Evolutionary conservation across 2,797 vertebrate genomes (phyloP).

Genomic region (Chelon auratus): DNA sequence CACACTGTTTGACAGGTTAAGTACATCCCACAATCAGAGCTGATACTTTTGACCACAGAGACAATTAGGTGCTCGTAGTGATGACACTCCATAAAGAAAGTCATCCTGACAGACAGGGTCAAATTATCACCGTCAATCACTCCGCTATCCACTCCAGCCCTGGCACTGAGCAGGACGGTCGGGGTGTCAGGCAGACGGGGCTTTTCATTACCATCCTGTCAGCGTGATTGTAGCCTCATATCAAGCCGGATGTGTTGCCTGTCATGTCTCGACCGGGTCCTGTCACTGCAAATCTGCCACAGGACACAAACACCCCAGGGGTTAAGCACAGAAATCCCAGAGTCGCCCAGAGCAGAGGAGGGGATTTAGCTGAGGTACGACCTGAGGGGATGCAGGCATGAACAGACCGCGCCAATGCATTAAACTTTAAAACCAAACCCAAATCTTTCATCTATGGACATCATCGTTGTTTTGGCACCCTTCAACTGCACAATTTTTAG

Average conservation of each 20-base stretch:
- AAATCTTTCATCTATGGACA: too few species aligned
- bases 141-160: conserved; percentile 26
- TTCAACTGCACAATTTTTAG: not conserved
- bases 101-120: conserved; percentile 52
- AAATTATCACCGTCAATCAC: conserved; percentile 71
- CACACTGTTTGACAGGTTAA: conserved; percentile 16
- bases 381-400: conserved; percentile 11
- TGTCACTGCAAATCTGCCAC: conserved; percentile 69
- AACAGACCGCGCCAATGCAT: not conserved
- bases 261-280: conserved; percentile 61
- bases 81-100: conserved; percentile 37
- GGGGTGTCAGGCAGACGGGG: conserved; percentile 43
- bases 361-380: conserved; percentile 43
- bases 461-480: not conserved
- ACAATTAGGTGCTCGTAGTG: conserved; percentile 21
- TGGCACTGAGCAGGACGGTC: conserved; percentile 28
- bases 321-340: conserved; percentile 16
- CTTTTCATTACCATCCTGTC: conserved; percentile 77
- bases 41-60: conserved; percentile 29
- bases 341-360: conserved; percentile 16
- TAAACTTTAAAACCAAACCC: not conserved
- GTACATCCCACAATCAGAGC: conserved; percentile 9
- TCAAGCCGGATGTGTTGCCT: conserved; percentile 66
- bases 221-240: conserved; percentile 59
- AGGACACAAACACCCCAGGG: conserved; percentile 48